Conservation (phyloP, 2,113 vertebrate species). For the Muntiacus reevesi region DNA sequence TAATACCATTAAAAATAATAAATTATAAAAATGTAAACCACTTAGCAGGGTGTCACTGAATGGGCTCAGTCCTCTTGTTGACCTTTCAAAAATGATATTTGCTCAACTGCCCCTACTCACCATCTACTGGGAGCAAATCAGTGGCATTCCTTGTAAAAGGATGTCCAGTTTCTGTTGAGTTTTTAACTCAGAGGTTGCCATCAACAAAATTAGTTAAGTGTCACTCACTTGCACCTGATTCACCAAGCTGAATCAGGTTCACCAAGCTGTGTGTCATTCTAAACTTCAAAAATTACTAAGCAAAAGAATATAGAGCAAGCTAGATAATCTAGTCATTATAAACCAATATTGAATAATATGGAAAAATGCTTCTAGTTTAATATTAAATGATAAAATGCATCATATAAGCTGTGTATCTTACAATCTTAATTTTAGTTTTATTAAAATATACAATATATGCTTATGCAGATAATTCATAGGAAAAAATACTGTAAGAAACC, state of each 20-base stretch:
- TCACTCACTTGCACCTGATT: background rate
- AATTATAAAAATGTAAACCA: background rate
- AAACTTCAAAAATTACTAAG: background rate
- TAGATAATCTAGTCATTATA: background rate
- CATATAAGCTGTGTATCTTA: background rate
- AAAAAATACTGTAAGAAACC: background rate
- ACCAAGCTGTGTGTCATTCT: background rate
- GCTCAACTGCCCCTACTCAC: background rate
- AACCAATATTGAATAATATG: background rate
- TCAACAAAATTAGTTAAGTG: background rate
- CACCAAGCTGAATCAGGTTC: background rate
- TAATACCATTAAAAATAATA: background rate
- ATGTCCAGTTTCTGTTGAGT: background rate
- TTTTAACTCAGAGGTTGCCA: background rate
- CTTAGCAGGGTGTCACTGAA: too few relatives aligned
- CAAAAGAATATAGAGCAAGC: background rate
- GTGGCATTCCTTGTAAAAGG: rapidly evolving
- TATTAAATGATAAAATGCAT: slow-evolving; percentile 4
- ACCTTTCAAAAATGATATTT: background rate
- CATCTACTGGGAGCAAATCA: background rate
- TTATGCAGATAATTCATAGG: background rate
- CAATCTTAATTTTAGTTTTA: background rate
- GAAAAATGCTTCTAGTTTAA: background rate
- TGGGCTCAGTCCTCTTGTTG: background rate
- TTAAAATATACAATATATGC: background rate